Percentiles rank a stretch among this genome's conserved stretches.
phyloP scores from a whole-genome alignment of 1,140 invertebrate genomes.

The Alviniconcha marisindica region DNA sequence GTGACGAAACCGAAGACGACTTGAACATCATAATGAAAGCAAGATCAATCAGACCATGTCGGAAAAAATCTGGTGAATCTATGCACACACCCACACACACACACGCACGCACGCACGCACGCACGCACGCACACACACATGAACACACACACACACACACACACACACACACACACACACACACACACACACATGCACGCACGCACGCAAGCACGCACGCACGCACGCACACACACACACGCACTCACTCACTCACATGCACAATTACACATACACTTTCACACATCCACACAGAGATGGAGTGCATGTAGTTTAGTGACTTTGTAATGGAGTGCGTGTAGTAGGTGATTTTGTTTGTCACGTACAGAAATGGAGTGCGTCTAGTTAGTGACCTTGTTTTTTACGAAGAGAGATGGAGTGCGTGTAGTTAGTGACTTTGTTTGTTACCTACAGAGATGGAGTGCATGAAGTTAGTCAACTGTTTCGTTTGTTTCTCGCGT shows the following conservation, averaged over 20 bases:
- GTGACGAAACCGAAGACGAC: constrained; percentile 33
- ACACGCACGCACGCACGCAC: too few species aligned
- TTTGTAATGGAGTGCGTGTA: too few species aligned
- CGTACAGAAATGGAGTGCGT: too few species aligned
- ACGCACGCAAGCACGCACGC: too few species aligned
- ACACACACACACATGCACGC: not conserved
- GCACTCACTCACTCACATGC: too few species aligned
- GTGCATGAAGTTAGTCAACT: not conserved
- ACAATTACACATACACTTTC: too few species aligned
- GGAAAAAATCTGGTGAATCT: not conserved
- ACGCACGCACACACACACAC: too few species aligned
- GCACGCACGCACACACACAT: too few species aligned
- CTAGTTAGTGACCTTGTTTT: not conserved
- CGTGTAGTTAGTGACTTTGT: not conserved
- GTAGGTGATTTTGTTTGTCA: too few species aligned
- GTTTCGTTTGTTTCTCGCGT: not conserved
- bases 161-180: constrained; percentile 11
- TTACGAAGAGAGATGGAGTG: not conserved
- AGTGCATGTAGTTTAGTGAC: too few species aligned
- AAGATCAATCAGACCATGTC: not conserved
- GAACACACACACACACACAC: not conserved
- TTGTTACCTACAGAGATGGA: constrained; percentile 9
- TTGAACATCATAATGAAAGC: constrained; percentile 21
- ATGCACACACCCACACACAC: too few species aligned
- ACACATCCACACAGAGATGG: too few species aligned